Evolutionary conservation across 1,140 invertebrate species (phyloP).

Genomic region (Colletes latitarsis): DNA sequence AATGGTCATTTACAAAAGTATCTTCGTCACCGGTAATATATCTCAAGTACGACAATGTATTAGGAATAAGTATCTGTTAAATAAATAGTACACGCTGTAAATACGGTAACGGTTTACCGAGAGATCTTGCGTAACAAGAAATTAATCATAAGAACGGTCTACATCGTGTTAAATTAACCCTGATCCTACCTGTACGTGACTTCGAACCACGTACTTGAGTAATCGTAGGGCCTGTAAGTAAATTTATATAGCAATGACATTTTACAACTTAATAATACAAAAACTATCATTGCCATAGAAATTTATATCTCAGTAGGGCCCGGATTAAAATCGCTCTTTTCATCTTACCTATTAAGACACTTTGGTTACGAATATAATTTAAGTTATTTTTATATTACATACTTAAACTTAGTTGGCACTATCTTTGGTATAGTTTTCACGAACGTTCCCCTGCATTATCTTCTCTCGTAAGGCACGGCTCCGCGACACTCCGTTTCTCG

Average conservation of each 20-base stretch:
- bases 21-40: too few species aligned
- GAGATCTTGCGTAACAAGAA: background rate
- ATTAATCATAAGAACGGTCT: background rate
- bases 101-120: background rate
- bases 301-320: too few species aligned
- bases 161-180: too few species aligned
- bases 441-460: background rate
- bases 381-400: background rate
- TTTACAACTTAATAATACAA: too few species aligned
- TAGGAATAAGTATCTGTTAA: background rate
- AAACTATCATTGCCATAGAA: too few species aligned
- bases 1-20: background rate
- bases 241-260: too few species aligned
- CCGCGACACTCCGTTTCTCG: background rate
- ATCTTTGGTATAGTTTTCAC: constrained; percentile 49
- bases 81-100: constrained; percentile 4
- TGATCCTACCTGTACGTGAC: too few species aligned
- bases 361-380: constrained; percentile 13
- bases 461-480: constrained; percentile 1
- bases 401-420: constrained; percentile 3
- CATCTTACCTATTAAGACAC: background rate
- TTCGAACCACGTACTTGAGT: too few species aligned
- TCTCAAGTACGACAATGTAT: background rate
- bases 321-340: too few species aligned
- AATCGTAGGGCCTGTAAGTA: too few species aligned